Evolutionary conservation across 2,797 vertebrate species (phyloP), one percentile per base, ranked within the genome.

Genomic region (Cacajao melanocephalus): DNA sequence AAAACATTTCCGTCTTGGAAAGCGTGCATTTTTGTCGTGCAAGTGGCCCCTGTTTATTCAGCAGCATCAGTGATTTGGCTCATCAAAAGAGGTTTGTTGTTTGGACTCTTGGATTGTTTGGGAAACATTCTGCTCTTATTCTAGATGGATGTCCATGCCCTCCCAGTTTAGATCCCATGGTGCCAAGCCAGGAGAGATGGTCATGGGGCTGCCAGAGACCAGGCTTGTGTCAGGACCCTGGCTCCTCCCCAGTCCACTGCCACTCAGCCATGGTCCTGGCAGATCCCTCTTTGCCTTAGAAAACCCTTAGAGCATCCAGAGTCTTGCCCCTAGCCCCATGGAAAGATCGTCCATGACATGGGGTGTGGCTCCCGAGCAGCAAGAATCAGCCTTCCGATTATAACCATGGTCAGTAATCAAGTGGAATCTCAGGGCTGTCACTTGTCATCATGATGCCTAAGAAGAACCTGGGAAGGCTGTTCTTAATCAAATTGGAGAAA

Each of bases 81-180:
- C 67, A 44, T n/a, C 26, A 15, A 95, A 75, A 96, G 81, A 81
- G 33, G 76, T 92, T 61, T 89, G 61, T 88, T 55, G 70, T 93
- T 78, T 78, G 75, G 48, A 79, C 26, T 36, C 30, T 80, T 83
- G 75, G 72, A 41, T 79, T 90, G 75, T 79, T 94, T 96, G 72
- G 46, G 92, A 96, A 88, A 88, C 52, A 78, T 52, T 33, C 36
- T 50, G 46, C 67, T 70, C 44, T 78, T 55, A 13, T 87, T 90
- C 73, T 55, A 93, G 50, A 61, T 82, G 50, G 15, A 61, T 61
- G 36, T 88, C 61, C 11, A 17, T 81, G 28, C n/a, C 88, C 67
- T 64, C 67, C 76, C 14, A 19, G 11, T 57, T 70, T 48, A 80
- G 87, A 76, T 26, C 55, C 24, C 81, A 72, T 12, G 0, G 14